Percentiles rank a stretch among this genome's conserved stretches.
Conservation (phyloP, 2,113 vertebrate genomes). For the Pterocles orientalis region DNA sequence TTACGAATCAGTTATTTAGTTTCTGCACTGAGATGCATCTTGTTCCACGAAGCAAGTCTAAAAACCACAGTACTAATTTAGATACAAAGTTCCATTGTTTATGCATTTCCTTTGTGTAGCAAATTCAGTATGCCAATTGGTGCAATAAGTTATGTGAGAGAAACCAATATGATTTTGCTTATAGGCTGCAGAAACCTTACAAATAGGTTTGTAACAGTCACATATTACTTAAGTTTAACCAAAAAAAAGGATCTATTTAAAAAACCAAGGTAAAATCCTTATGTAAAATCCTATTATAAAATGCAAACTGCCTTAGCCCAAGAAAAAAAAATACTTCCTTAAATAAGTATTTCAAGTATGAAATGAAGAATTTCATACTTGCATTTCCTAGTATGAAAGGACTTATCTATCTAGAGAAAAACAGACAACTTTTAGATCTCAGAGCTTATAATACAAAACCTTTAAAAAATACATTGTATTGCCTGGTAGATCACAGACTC, state of each 20-base stretch:
- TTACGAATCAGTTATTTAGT: not conserved
- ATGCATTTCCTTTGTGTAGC: not conserved
- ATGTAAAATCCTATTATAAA: not conserved
- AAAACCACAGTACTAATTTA: not conserved
- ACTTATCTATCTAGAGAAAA: not conserved
- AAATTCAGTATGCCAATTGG: not conserved
- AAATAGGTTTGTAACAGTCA: not conserved
- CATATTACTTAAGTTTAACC: not conserved
- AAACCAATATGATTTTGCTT: not conserved
- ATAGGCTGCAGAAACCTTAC: not conserved
- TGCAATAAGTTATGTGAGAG: fast-evolving
- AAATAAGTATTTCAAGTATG: not conserved
- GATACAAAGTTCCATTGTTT: not conserved
- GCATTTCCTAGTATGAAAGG: not conserved
- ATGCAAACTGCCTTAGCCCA: not conserved
- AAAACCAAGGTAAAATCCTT: not conserved
- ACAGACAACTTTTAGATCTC: not conserved
- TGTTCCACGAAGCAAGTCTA: not conserved
- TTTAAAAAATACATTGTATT: not conserved
- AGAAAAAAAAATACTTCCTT: not conserved
- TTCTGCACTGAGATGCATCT: not conserved
- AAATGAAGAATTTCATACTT: not conserved
- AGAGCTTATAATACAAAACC: not conserved
- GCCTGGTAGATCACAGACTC: not conserved
- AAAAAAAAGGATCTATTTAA: not conserved